Base-by-base conservation (phyloP, 2,888 invertebrate genomes). In the Eudemis profundana region DNA sequence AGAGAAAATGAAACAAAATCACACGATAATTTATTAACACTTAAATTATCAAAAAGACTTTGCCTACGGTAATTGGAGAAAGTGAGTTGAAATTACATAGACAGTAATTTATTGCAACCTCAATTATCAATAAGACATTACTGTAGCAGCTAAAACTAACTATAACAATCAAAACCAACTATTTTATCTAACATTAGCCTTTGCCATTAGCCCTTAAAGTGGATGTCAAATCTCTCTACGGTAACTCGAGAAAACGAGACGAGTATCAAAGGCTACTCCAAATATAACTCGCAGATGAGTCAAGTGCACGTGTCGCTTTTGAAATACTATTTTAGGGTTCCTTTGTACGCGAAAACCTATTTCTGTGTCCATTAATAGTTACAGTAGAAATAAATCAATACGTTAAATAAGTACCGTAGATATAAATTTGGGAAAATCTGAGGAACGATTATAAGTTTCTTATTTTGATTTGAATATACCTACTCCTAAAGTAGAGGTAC, bases 201-300 rank as follows among this genome's bases (percentile, higher is more conserved):
- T 10, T 19, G 38, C 21, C 38, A 8, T 61, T 21, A 61, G 19
- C 40, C 29, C 50, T 61, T 33, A 33, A 29, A 42, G 47, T 38
- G 38, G 50, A 40, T 56, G 29, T 21, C 27, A 15, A 21, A 21
- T 33, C 17, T 38, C 17, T 38, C 23, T 17, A 23, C 15, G 19
- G 8, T 44, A 38, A 46, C 12, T 36, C 23, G 23, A 27, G 53
- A 53, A 56, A 60, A 59, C 51, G 44, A 56, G 29, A 27, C 38
- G 53, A 29, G 67, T 65, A 68, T 68, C 67, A 68, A 68, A 68
- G 66, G 51, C 42, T 40, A 53, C 29, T 67, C 67, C 60, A 15
- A 64, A 68, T 68, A 68, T 68, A 68, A 63, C 64, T 56, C 60
- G 12, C 23, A 54, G 53, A 60, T 65, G 67, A 68, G 67, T 68